Base-by-base conservation (phyloP, 2,888 invertebrate genomes). In the Taphrorychus bicolor region DNA sequence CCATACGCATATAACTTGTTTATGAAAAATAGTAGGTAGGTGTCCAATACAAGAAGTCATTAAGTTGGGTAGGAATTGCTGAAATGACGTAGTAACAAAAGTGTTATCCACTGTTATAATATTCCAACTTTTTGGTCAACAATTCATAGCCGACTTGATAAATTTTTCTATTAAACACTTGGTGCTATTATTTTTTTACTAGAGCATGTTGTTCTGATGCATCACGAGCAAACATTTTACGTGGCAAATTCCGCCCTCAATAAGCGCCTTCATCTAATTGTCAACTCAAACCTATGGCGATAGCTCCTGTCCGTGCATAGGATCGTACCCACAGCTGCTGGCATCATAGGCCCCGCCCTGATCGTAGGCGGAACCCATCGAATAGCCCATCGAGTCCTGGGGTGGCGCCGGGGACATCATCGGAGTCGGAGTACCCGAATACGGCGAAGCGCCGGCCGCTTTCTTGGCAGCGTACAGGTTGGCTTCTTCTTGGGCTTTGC, bases 401-500 rank as follows among this genome's bases (percentile, higher is more conserved):
- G 93, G 90, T 70, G 93, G 93, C 78, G 94, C 95, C 74, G 95
- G 95, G 67, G 94, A 95, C 94, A 96, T 95, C 93, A 95, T 94
- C 64, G 95, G 95, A 76, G 95, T 95, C 69, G 95, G 93, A 68
- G 94, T 93, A 77, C 95, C 95, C 77, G 92, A 92, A 74, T 94
- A 93, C 5, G 82, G 82, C 17, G 81, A 85, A 78, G 87, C 87
- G 85, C 94, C 94, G 74, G 94, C 95, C 74, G 96, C 96, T 84
- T 97, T 98, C 85, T 98, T 98, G 73, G 98, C 98, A 70, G 98
- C 98, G 84, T 98, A 98, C 80, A 98, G 87, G 84, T 98, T 98
- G 66, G 98, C 98, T 85, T 99, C 98, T 84, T 99, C 98, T 84
- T 98, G 98, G 65, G 98, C 98, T 84, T 99, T 99, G 79, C 97